These are phyloP conservation scores for Pocillopora grandis DNA, from an alignment of 92 coral and sea anemone species.

Conservation along the genomic window DNA sequence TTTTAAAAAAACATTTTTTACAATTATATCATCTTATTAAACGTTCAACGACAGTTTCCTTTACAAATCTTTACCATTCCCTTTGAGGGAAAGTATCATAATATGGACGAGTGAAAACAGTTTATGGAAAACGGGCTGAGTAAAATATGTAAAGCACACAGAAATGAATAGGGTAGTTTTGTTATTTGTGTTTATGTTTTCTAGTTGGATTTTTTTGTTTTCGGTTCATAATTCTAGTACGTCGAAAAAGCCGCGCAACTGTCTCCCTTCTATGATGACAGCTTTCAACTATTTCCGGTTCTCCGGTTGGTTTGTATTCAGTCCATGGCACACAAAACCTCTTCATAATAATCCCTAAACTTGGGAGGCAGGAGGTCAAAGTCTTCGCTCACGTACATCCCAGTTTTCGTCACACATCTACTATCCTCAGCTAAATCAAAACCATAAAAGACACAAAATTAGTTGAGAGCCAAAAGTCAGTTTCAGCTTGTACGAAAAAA, in stretches of 20 bases:
- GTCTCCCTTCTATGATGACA: not conserved
- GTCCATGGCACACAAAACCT: constrained; percentile 56
- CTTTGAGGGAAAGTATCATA: no score
- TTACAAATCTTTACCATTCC: no score
- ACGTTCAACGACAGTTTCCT: no score
- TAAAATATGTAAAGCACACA: no score
- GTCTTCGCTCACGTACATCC: constrained; percentile 6
- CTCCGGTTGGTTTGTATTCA: not conserved
- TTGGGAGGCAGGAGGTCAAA: constrained; percentile 64
- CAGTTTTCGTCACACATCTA: not conserved
- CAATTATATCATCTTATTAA: no score
- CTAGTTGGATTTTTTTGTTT: no score
- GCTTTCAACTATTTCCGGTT: not conserved
- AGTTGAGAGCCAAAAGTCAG: not conserved
- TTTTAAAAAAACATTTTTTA: no score
- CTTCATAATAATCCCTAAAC: constrained; percentile 61
- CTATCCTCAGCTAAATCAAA: constrained; percentile 10
- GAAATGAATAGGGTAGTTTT: no score
- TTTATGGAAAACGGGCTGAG: no score
- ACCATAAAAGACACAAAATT: not conserved
- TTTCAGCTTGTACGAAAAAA: not conserved
- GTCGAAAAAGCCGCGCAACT: not conserved
- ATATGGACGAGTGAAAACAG: no score
- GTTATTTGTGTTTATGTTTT: no score
- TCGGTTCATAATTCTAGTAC: not conserved